Conservation (phyloP, 1,140 invertebrate genomes). For the Hylyphantes graminicola region DNA sequence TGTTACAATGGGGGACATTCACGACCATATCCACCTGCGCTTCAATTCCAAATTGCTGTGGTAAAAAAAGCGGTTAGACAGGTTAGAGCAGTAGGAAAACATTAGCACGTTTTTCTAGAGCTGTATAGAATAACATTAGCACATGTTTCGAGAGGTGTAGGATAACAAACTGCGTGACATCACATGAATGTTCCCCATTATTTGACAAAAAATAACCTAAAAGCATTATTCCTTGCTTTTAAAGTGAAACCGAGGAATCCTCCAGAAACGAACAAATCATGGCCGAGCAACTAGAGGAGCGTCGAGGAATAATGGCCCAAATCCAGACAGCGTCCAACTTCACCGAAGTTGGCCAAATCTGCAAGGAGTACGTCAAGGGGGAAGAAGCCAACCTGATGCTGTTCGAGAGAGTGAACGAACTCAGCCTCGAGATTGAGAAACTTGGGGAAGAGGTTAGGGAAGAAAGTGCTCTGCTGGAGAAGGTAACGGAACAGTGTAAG, state of each 20-base stretch:
- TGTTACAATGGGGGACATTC: too few relatives aligned
- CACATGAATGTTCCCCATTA: too few relatives aligned
- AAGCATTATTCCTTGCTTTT: neutral
- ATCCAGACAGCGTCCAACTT: slow-evolving; percentile 36
- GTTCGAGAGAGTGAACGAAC: slow-evolving; percentile 46
- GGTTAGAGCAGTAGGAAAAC: too few relatives aligned
- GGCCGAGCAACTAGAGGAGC: slow-evolving; percentile 18
- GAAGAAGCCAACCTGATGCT: slow-evolving; percentile 37
- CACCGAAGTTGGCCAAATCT: slow-evolving; percentile 47
- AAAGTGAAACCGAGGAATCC: slow-evolving; percentile 19
- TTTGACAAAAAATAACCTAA: neutral
- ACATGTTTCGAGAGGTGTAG: too few relatives aligned
- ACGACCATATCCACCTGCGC: too few relatives aligned
- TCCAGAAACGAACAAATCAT: slow-evolving; percentile 44
- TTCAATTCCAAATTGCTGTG: too few relatives aligned
- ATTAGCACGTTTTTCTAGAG: too few relatives aligned
- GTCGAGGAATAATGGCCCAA: slow-evolving; percentile 18
- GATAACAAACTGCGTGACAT: too few relatives aligned
- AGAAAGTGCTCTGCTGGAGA: slow-evolving; percentile 33
- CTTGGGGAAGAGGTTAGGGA: slow-evolving; percentile 33
- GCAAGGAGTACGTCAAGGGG: slow-evolving; percentile 15
- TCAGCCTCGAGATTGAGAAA: slow-evolving; percentile 52
- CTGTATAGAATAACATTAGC: too few relatives aligned
- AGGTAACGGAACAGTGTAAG: slow-evolving; percentile 39
- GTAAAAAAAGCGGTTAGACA: too few relatives aligned